These are phyloP conservation scores for Latrodectus hesperus DNA, from an alignment of 2,888 invertebrate genomes.

Conservation along the genomic window DNA sequence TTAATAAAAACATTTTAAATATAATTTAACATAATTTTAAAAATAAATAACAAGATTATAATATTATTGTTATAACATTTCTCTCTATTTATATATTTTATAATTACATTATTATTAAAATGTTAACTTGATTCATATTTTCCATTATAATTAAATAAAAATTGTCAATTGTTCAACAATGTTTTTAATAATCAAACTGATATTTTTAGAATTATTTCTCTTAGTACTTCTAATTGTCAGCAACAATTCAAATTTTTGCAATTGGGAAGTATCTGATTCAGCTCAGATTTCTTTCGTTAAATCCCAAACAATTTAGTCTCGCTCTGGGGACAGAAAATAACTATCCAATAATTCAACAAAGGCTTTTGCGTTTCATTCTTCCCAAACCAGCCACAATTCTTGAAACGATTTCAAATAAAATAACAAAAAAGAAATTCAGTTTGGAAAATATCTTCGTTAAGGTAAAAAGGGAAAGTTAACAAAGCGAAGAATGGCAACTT, in stretches of 20 bases:
- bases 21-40: too few relatives aligned
- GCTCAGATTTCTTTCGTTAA: not conserved
- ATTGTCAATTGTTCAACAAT: too few relatives aligned
- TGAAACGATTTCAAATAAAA: conserved; percentile 42
- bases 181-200: too few relatives aligned
- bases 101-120: too few relatives aligned
- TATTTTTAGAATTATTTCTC: too few relatives aligned
- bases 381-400: not conserved
- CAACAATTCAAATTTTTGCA: not conserved
- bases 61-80: too few relatives aligned
- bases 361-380: not conserved
- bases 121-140: too few relatives aligned
- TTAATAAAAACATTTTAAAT: too few relatives aligned
- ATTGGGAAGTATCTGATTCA: not conserved
- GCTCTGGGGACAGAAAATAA: not conserved
- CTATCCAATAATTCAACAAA: conserved; percentile 20
- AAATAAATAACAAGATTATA: too few relatives aligned
- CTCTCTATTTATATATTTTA: too few relatives aligned
- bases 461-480: conserved; percentile 34
- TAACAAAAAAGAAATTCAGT: conserved; percentile 8
- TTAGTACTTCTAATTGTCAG: not conserved
- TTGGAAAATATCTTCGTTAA: conserved; percentile 52
- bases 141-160: too few relatives aligned
- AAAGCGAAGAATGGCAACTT: conserved; percentile 34
- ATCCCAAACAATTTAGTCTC: conserved; percentile 27